A percentile compares a stretch with the other conserved stretches of the same genome.
Conservation (phyloP, 2,797 vertebrate genomes). For the Spondyliosoma cantharus region DNA sequence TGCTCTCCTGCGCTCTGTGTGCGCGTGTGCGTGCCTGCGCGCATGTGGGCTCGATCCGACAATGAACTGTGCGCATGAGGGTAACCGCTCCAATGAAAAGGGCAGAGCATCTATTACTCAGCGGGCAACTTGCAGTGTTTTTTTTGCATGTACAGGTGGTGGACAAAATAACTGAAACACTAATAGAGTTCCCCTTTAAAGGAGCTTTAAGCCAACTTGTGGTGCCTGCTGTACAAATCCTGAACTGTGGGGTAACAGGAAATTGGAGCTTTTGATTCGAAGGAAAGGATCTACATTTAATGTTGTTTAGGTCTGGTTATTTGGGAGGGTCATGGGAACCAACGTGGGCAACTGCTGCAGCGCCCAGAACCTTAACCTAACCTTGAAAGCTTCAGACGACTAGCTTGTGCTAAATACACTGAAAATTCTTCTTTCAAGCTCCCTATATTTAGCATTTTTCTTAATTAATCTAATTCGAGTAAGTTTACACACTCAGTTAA, state of each 20-base stretch:
- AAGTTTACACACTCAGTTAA: background rate
- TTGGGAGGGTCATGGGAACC: slow-evolving; percentile 38
- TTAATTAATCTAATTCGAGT: background rate
- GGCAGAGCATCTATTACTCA: background rate
- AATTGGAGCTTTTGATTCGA: slow-evolving; percentile 45
- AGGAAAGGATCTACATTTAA: slow-evolving; percentile 43
- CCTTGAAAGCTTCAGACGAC: background rate
- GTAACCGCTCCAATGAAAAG: slow-evolving; percentile 21
- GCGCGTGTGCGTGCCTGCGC: slow-evolving; percentile 5
- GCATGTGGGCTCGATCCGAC: slow-evolving; percentile 7
- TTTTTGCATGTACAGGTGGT: slow-evolving; percentile 8
- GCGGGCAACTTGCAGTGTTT: background rate
- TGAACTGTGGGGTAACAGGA: slow-evolving; percentile 54
- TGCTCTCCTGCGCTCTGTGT: background rate
- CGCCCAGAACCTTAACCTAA: background rate
- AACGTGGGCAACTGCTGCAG: background rate
- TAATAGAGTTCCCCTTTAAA: background rate
- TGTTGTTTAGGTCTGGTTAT: slow-evolving; percentile 47
- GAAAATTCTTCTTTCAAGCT: background rate
- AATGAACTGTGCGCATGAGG: slow-evolving; percentile 13
- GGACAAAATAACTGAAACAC: background rate
- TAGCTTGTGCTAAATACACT: background rate
- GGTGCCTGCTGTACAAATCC: slow-evolving; percentile 39
- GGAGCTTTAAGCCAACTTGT: background rate
- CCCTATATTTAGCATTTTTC: background rate